Conservation (phyloP, 2,888 invertebrate genomes). For the Cantharis lateralis region DNA sequence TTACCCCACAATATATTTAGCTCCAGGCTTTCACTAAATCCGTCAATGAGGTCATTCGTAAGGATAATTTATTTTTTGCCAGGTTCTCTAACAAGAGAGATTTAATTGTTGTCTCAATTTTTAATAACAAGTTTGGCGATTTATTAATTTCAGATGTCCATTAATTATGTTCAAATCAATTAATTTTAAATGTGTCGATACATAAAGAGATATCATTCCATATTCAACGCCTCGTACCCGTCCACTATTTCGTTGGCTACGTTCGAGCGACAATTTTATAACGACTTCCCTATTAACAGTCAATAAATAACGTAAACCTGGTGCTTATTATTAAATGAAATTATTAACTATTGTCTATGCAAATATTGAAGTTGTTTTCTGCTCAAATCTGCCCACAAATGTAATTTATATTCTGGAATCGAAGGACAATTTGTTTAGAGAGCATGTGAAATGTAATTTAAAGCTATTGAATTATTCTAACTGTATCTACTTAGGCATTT, state of each 20-base stretch:
- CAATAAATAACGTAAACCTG: constrained; percentile 12
- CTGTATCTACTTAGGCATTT: neutral
- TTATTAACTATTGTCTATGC: constrained; percentile 25
- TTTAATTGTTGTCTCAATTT: neutral
- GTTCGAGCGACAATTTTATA: constrained; percentile 12
- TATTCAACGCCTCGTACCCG: constrained; percentile 10
- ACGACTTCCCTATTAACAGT: constrained; percentile 19
- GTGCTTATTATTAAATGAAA: constrained; percentile 2
- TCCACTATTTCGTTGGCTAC: neutral
- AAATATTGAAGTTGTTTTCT: constrained; percentile 35
- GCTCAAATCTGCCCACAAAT: constrained; percentile 36
- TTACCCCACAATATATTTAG: too few species aligned
- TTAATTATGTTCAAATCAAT: neutral
- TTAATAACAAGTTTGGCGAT: neutral
- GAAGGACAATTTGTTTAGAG: constrained; percentile 34
- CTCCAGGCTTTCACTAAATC: too few species aligned
- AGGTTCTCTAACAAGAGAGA: neutral
- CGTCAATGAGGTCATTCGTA: neutral
- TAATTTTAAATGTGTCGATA: neutral
- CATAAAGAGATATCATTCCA: constrained; percentile 4
- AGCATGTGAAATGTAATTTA: neutral
- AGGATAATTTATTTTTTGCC: neutral
- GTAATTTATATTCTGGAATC: constrained; percentile 34
- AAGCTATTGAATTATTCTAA: neutral
- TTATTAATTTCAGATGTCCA: neutral